Conservation (phyloP, 2,888 invertebrate genomes). For the Tromatobia lineatoria region DNA sequence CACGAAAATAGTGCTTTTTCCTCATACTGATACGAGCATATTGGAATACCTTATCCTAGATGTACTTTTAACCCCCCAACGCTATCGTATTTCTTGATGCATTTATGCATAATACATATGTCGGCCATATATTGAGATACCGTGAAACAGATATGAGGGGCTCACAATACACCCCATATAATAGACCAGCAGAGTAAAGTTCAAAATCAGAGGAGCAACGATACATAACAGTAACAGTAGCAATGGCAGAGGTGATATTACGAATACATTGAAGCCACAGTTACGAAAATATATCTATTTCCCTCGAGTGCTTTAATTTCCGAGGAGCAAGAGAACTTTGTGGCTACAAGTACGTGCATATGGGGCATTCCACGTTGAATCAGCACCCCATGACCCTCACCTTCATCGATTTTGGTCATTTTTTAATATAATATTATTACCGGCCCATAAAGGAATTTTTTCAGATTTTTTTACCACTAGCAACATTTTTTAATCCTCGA, state of each 20-base stretch:
- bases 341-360: neutral
- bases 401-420: no score
- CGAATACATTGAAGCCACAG: conserved; percentile 25
- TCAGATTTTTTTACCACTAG: no score
- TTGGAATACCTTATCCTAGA: no score
- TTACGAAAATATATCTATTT: conserved; percentile 32
- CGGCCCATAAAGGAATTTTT: no score
- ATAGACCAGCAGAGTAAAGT: neutral
- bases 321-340: neutral
- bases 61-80: neutral
- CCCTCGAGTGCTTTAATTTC: conserved; percentile 43
- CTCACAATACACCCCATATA: neutral
- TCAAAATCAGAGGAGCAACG: neutral
- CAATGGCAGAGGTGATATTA: conserved; percentile 18
- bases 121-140: no score
- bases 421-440: no score
- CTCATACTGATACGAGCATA: neutral
- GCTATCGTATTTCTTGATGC: neutral
- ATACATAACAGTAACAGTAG: neutral
- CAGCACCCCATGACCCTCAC: no score
- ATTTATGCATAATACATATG: neutral
- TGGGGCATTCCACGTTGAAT: no score
- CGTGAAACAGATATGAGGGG: neutral
- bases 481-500: no score
- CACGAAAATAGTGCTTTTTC: neutral